phyloP scores from a whole-genome alignment of 2,113 vertebrate species.

The Nipponia nippon region DNA sequence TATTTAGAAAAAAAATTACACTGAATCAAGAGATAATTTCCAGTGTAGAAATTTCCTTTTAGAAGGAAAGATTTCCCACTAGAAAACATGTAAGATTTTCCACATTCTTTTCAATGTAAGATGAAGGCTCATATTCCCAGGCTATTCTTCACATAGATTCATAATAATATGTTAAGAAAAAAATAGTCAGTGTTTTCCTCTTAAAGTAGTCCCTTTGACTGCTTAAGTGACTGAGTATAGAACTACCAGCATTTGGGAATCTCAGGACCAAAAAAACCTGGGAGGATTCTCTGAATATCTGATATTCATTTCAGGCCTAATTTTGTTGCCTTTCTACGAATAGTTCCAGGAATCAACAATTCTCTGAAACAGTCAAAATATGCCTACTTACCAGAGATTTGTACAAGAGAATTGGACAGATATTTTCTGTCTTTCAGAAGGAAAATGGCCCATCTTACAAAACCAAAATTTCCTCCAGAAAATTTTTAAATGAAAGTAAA shows the following conservation, averaged over 20 bases:
- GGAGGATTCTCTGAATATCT: not conserved
- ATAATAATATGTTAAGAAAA: not conserved
- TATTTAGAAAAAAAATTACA: not conserved
- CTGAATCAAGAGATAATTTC: not conserved
- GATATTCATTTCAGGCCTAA: not conserved
- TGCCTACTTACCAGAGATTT: not conserved
- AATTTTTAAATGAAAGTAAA: not conserved
- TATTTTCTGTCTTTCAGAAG: not conserved
- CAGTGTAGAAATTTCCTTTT: not conserved
- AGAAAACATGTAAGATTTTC: not conserved
- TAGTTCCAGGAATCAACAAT: not conserved
- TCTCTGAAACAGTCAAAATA: not conserved
- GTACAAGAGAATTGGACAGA: not conserved
- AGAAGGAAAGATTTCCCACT: not conserved
- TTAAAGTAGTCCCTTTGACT: not conserved
- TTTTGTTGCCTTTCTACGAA: not conserved
- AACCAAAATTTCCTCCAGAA: not conserved
- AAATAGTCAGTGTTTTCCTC: not conserved
- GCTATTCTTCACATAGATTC: not conserved
- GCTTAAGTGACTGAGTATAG: not conserved
- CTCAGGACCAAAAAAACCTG: not conserved
- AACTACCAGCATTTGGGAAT: not conserved
- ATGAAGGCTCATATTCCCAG: not conserved
- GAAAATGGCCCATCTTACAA: not conserved
- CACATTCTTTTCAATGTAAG: not conserved